A percentile compares a stretch with the other conserved stretches of the same genome.
Conservation (phyloP, 2,888 invertebrate species). For the Diogma glabrata region DNA sequence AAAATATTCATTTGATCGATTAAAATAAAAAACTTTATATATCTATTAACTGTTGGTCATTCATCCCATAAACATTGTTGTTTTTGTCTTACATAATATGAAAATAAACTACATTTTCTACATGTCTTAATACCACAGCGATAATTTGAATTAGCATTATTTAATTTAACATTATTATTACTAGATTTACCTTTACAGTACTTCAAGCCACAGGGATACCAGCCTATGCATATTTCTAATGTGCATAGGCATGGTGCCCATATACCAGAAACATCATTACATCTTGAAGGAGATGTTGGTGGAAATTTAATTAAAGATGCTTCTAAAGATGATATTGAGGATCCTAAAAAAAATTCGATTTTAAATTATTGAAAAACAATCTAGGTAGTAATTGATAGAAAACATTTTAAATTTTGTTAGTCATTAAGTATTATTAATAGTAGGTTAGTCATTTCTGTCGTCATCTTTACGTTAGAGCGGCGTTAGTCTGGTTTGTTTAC, state of each 20-base stretch:
- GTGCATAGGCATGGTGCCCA: conserved; percentile 73
- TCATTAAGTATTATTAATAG: too few species aligned
- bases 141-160: conserved; percentile 48
- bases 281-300: conserved; percentile 39
- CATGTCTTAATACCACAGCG: conserved; percentile 95
- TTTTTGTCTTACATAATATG: conserved; percentile 73
- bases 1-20: too few species aligned
- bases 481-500: too few species aligned
- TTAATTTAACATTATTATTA: conserved; percentile 36
- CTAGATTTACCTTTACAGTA: conserved; percentile 79
- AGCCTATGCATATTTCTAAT: conserved; percentile 80
- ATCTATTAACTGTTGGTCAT: conserved; percentile 38
- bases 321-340: conserved; percentile 59
- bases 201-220: conserved; percentile 93
- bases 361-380: background rate
- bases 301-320: conserved; percentile 64
- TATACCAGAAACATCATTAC: conserved; percentile 54
- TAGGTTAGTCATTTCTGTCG: too few species aligned
- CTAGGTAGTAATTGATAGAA: too few species aligned
- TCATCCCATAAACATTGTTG: conserved; percentile 73
- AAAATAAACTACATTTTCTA: conserved; percentile 77
- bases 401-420: too few species aligned
- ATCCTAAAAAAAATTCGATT: conserved; percentile 38
- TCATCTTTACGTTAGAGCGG: too few species aligned
- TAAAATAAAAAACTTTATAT: background rate